Conservation (phyloP, 1,140 invertebrate genomes). For the Lordiphosa clarofinis region DNA sequence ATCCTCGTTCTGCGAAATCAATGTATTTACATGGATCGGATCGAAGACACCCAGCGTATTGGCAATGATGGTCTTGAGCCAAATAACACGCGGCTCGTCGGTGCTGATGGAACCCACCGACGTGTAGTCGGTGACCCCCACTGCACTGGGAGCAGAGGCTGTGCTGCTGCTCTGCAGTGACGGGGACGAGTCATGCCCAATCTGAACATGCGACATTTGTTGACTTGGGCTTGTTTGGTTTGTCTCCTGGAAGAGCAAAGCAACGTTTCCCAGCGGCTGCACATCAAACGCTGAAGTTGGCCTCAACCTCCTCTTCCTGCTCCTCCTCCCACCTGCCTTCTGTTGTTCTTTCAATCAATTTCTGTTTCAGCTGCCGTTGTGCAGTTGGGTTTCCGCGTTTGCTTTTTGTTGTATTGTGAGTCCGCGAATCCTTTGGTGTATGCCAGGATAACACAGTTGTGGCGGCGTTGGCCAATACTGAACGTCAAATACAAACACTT, state of each 20-base stretch:
- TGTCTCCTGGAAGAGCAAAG: constrained; percentile 6
- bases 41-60: constrained; percentile 72
- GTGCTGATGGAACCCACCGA: constrained; percentile 14
- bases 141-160: neutral
- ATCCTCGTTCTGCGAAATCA: constrained; percentile 45
- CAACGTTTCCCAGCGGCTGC: constrained; percentile 33
- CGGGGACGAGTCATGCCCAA: neutral
- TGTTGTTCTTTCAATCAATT: constrained; percentile 68
- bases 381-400: constrained; percentile 45
- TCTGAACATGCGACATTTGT: constrained; percentile 6
- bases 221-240: constrained; percentile 22
- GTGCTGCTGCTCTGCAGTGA: neutral
- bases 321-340: constrained; percentile 22
- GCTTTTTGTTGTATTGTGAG: constrained; percentile 28
- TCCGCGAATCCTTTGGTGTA: constrained; percentile 69
- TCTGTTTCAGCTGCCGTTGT: constrained; percentile 47
- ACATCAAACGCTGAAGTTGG: constrained; percentile 47
- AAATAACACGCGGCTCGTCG: constrained; percentile 59
- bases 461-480: constrained; percentile 26
- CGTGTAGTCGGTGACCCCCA: neutral
- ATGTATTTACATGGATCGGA: constrained; percentile 54
- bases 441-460: constrained; percentile 64
- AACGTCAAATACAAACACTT: constrained; percentile 54
- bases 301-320: constrained; percentile 13
- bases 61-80: constrained; percentile 67